Base-by-base conservation (phyloP, 2,888 invertebrate species). In the Athalia circularis region DNA sequence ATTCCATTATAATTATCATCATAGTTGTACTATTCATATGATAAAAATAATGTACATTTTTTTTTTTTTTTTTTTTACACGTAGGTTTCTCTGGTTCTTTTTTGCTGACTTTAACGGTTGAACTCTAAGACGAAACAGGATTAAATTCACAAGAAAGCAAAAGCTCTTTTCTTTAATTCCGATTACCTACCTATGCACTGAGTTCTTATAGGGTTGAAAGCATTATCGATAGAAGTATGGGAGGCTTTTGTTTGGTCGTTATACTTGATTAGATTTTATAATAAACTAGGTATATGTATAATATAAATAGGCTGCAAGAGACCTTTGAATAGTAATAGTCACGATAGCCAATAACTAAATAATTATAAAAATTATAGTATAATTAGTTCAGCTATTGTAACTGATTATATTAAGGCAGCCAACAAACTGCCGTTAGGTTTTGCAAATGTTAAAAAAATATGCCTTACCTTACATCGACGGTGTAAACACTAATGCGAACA, bases 391-490 rank as follows among this genome's bases (percentile, higher is more conserved):
- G 11, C 29, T 7, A 43, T 15, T 9, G 8, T 29, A 64, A 47
- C 54, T 29, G 29, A 81, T 82, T 80, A 79, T 79, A 81, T 81
- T 83, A 81, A 74, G 62, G 81, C 83, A 80, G 77, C 80, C 62
- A 77, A 81, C 75, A 78, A 83, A 29, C 11, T 15, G 62, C 62
- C 15, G 29, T 13, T 8, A 8, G 29, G 62, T 13, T 15, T 13
- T 62, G 80, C 80, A 79, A 61, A 80, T 68, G 81, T 80, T 77
- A 82, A 81, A 76, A 82, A 78, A 85, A 86, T 83, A 86, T 86
- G 86, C 86, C 86, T 87, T 86, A 85, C 83, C 84, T 86, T 85
- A 85, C 81, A 85, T 84, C 83, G 80, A 86, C 70, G 82, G 83
- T 87, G 84, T 83, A 29, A 85, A 83, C 83, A 77, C 82, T 75